A percentile compares a stretch with the other conserved stretches of the same genome.
phyloP scores from a whole-genome alignment of 1,140 invertebrate species.

The Solen grandis region DNA sequence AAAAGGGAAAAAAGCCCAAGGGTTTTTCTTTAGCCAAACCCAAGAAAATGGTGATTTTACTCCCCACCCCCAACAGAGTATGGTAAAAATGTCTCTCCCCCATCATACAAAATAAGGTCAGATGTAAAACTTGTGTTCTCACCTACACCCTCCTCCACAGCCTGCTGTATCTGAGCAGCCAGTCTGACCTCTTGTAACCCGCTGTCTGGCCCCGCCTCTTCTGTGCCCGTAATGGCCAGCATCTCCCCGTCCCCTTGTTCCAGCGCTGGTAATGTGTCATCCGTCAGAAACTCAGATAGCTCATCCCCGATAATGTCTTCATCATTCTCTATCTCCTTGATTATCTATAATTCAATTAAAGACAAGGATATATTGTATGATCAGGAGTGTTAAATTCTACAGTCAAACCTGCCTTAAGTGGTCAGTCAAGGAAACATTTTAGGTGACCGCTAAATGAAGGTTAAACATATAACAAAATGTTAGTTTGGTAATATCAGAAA shows the following conservation, averaged over 20 bases:
- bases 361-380: background rate
- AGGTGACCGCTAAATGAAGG: too few relatives aligned
- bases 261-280: background rate
- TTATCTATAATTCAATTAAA: too few relatives aligned
- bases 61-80: too few relatives aligned
- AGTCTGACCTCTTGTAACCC: background rate
- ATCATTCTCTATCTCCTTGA: conserved; percentile 49
- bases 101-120: background rate
- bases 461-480: too few relatives aligned
- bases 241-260: background rate
- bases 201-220: background rate
- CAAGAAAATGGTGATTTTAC: too few relatives aligned
- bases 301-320: conserved; percentile 36
- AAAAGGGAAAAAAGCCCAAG: too few relatives aligned
- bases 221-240: background rate
- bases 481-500: too few relatives aligned
- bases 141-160: conserved; percentile 53
- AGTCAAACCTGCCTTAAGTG: too few relatives aligned
- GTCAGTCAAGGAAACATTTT: too few relatives aligned
- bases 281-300: conserved; percentile 19
- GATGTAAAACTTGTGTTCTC: background rate
- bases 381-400: background rate
- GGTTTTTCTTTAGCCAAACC: too few relatives aligned
- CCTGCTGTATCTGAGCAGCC: conserved; percentile 11
- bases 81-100: background rate